Conservation (phyloP, 2,888 invertebrate species). For the Ectropis crepuscularia region DNA sequence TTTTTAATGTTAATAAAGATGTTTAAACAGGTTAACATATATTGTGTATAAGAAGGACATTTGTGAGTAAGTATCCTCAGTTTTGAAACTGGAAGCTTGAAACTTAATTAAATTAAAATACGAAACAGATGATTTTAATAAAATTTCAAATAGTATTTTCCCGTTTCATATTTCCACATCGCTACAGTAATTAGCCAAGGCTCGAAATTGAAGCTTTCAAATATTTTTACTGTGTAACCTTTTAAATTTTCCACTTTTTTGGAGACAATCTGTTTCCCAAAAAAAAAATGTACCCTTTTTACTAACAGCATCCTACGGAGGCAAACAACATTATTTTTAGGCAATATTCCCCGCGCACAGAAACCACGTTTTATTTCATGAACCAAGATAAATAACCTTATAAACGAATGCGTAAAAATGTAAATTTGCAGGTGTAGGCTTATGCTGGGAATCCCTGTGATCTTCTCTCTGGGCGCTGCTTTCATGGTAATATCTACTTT, state of each 20-base stretch:
- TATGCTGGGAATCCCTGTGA: slow-evolving; percentile 9
- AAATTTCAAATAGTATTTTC: no score
- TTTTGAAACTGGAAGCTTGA: no score
- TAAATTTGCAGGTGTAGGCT: slow-evolving; percentile 19
- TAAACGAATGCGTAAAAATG: slow-evolving; percentile 22
- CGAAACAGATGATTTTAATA: no score
- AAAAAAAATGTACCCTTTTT: not conserved
- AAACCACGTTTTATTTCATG: slow-evolving; percentile 20
- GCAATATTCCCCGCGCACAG: slow-evolving; percentile 9
- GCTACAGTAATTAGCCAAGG: no score
- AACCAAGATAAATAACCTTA: slow-evolving; percentile 18
- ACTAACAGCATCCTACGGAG: slow-evolving; percentile 1
- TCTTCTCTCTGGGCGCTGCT: slow-evolving; percentile 3
- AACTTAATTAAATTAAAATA: no score
- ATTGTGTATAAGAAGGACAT: no score
- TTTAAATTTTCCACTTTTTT: slow-evolving; percentile 4
- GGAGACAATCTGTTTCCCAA: not conserved
- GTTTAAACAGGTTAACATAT: no score
- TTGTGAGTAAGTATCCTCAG: no score
- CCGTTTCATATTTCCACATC: no score
- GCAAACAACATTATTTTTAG: slow-evolving; percentile 10
- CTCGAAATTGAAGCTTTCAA: no score
- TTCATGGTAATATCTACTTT: slow-evolving; percentile 2
- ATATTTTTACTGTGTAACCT: not conserved
- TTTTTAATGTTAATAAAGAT: no score